Percentiles rank a stretch among this genome's conserved stretches.
These are phyloP conservation scores for Eutolmus rufibarbis DNA, from an alignment of 2,888 invertebrate species.

Conservation along the genomic window DNA sequence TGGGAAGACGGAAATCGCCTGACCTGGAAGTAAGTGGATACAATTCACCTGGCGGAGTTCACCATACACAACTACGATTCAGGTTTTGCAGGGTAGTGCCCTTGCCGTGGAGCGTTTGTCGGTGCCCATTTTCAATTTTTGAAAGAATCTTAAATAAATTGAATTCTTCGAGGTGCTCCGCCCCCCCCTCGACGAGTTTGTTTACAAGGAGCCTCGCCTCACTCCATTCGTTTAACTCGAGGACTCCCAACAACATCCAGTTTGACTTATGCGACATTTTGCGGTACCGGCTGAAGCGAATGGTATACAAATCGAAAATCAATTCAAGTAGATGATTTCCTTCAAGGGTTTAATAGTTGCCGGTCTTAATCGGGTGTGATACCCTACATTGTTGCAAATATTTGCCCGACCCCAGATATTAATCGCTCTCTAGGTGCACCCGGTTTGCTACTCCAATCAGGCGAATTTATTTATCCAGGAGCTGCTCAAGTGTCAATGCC, in stretches of 20 bases:
- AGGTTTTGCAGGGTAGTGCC: not conserved
- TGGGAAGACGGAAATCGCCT: not conserved
- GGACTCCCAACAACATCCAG: not conserved
- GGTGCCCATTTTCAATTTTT: slow-evolving; percentile 9
- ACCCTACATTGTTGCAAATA: slow-evolving; percentile 18
- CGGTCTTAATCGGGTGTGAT: slow-evolving; percentile 16
- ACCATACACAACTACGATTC: not conserved
- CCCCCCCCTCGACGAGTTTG: not conserved
- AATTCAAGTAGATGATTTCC: slow-evolving; percentile 22
- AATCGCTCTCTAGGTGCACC: slow-evolving; percentile 1
- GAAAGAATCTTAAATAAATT: slow-evolving; percentile 25
- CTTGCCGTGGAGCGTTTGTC: not conserved
- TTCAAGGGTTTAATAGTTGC: slow-evolving; percentile 15
- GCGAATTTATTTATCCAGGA: slow-evolving; percentile 7
- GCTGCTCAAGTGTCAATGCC: not conserved
- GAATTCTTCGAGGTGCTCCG: not conserved
- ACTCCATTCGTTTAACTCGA: not conserved
- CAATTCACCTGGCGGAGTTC: slow-evolving; percentile 23
- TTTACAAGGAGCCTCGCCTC: not conserved
- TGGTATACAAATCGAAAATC: slow-evolving; percentile 26
- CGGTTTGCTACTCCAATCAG: not conserved
- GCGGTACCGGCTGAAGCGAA: slow-evolving; percentile 11
- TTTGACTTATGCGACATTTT: slow-evolving; percentile 28
- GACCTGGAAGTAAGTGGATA: slow-evolving; percentile 35
- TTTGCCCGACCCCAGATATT: not conserved